A percentile compares a stretch with the other conserved stretches of the same genome.
These are phyloP conservation scores for Vombatus ursinus DNA, from an alignment of 2,113 vertebrate species.

Conservation along the genomic window DNA sequence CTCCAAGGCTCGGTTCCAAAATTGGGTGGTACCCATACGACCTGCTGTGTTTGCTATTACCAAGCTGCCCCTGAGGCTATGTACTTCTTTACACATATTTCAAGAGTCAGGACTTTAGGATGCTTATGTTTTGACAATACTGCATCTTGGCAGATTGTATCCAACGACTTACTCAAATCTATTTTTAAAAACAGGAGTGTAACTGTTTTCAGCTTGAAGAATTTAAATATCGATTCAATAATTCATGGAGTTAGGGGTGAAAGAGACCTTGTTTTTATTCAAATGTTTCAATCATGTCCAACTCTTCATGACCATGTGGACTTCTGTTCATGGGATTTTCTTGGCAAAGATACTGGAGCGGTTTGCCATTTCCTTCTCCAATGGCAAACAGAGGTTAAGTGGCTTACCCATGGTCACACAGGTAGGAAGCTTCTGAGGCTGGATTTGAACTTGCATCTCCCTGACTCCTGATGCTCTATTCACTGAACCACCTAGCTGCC, in stretches of 20 bases:
- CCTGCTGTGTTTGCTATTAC: neutral
- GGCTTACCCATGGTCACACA: neutral
- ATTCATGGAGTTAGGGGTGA: neutral
- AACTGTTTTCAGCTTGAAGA: neutral
- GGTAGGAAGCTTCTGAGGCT: neutral
- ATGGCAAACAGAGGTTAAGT: neutral
- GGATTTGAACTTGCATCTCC: neutral
- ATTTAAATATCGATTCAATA: neutral
- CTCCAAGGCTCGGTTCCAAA: neutral
- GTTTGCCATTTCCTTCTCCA: neutral
- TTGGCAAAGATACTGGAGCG: neutral
- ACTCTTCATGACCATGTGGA: neutral
- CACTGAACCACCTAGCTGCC: neutral
- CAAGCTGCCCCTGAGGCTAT: neutral
- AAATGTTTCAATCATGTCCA: neutral
- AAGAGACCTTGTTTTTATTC: neutral
- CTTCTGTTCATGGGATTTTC: neutral
- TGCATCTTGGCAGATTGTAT: neutral
- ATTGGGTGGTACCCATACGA: neutral
- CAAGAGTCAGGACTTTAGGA: neutral
- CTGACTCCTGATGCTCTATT: neutral
- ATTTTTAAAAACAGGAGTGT: neutral
- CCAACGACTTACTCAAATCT: neutral
- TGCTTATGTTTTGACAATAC: neutral
- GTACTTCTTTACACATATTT: neutral